phyloP scores from a whole-genome alignment of 2,888 invertebrate species.

The Mythimna pallens region DNA sequence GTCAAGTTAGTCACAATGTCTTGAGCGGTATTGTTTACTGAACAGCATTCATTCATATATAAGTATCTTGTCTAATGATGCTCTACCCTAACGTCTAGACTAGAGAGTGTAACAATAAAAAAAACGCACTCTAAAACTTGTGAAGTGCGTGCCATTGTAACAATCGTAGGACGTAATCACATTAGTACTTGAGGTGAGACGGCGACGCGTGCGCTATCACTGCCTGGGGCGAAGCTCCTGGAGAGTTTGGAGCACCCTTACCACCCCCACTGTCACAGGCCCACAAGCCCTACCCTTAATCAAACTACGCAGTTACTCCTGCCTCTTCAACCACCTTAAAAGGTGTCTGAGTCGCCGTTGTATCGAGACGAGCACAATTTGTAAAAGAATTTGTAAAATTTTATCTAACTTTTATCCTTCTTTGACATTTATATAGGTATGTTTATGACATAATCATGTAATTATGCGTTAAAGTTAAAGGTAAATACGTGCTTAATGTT shows the following conservation, averaged over 20 bases:
- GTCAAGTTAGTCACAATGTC: too few relatives aligned
- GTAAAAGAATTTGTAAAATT: slow-evolving; percentile 6
- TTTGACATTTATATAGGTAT: slow-evolving; percentile 6
- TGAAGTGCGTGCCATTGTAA: slow-evolving; percentile 66
- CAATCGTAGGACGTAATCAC: slow-evolving; percentile 67
- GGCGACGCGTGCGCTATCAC: slow-evolving; percentile 79
- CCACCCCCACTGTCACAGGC: slow-evolving; percentile 67
- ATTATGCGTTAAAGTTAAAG: not conserved
- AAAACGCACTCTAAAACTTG: slow-evolving; percentile 53
- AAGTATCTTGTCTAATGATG: slow-evolving; percentile 17
- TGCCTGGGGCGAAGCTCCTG: slow-evolving; percentile 64
- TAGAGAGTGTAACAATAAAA: slow-evolving; percentile 39
- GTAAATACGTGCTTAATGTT: not conserved
- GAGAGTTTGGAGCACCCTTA: slow-evolving; percentile 64
- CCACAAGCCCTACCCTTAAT: slow-evolving; percentile 71
- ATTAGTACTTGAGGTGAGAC: slow-evolving; percentile 69
- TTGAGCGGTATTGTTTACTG: too few relatives aligned
- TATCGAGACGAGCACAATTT: slow-evolving; percentile 51
- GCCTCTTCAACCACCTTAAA: slow-evolving; percentile 57
- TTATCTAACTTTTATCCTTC: not conserved
- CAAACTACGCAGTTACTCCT: slow-evolving; percentile 72
- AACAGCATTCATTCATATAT: not conserved
- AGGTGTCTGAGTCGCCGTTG: slow-evolving; percentile 55
- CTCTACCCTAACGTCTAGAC: slow-evolving; percentile 46
- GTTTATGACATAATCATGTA: not conserved